Evolutionary conservation across 2,113 vertebrate species (phyloP).

Genomic region (Brachionichthys hirsutus): DNA sequence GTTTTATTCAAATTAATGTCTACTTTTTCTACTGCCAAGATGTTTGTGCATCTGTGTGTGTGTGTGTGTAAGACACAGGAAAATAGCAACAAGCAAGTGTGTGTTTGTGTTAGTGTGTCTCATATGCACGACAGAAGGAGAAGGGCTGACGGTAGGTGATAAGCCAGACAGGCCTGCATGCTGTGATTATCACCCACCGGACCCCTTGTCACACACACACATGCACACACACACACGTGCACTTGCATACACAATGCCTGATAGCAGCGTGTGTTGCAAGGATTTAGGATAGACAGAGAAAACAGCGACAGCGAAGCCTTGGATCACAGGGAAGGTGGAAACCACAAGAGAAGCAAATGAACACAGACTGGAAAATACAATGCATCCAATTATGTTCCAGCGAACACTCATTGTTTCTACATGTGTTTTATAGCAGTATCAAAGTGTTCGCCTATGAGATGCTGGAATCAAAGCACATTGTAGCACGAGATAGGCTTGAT

Average conservation of each 20-base stretch:
- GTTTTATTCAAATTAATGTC: constrained; percentile 98
- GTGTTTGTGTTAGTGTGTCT: constrained; percentile 55
- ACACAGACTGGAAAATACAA: constrained; percentile 58
- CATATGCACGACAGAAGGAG: constrained; percentile 89
- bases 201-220: constrained; percentile 69
- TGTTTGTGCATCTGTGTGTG: constrained; percentile 73
- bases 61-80: constrained; percentile 43
- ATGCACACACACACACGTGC: constrained; percentile 39
- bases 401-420: constrained; percentile 39
- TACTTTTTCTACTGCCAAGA: constrained; percentile 98
- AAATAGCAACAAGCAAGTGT: constrained; percentile 54
- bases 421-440: constrained; percentile 34
- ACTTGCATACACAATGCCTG: constrained; percentile 53
- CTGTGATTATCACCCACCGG: constrained; percentile 80
- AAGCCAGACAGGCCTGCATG: constrained; percentile 92
- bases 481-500: constrained; percentile 2
- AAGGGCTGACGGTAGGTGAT: constrained; percentile 99
- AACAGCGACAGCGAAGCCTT: constrained; percentile 60
- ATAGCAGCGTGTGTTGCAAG: constrained; percentile 60
- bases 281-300: constrained; percentile 64
- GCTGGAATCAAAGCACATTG: constrained; percentile 24
- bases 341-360: constrained; percentile 64
- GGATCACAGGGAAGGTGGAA: constrained; percentile 71
- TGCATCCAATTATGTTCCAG: constrained; percentile 51
- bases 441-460: constrained; percentile 38